Percentiles rank a stretch among this genome's conserved stretches.
These are phyloP conservation scores for Saxidomus purpurata DNA, from an alignment of 1,140 invertebrate genomes.

Conservation along the genomic window DNA sequence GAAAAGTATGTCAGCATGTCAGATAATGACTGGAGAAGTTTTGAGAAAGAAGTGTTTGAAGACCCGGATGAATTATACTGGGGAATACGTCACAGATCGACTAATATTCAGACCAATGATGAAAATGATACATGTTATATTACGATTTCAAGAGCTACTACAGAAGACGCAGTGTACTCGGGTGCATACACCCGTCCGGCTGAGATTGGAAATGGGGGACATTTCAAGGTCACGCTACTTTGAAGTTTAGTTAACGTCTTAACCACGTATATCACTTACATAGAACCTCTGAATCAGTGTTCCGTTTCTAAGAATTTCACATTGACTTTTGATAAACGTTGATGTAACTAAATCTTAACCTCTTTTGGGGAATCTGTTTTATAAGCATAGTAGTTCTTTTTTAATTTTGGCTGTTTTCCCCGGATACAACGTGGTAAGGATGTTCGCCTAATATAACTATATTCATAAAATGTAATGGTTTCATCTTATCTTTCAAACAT, in stretches of 20 bases:
- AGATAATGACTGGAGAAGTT: slow-evolving; percentile 38
- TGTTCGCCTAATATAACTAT: no score
- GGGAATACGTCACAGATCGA: slow-evolving; percentile 17
- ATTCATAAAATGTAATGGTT: no score
- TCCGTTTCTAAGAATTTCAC: neutral
- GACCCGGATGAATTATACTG: slow-evolving; percentile 36
- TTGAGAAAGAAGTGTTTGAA: neutral
- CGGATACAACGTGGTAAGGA: no score
- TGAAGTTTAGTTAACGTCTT: slow-evolving; percentile 3
- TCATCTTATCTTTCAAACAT: no score
- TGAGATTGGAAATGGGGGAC: slow-evolving; percentile 70
- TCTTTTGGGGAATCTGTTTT: neutral
- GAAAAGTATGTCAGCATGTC: slow-evolving; percentile 4
- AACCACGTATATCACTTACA: slow-evolving; percentile 39
- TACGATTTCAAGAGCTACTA: slow-evolving; percentile 69
- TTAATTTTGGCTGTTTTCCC: no score
- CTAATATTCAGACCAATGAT: slow-evolving; percentile 17
- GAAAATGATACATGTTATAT: slow-evolving; percentile 50
- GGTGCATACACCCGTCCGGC: slow-evolving; percentile 70
- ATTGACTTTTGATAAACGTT: neutral
- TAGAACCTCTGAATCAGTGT: slow-evolving; percentile 56
- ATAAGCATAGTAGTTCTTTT: no score
- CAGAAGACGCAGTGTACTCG: slow-evolving; percentile 56
- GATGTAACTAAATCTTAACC: no score
- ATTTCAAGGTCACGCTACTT: slow-evolving; percentile 68